Percentiles rank a stretch among this genome's conserved stretches.
Evolutionary conservation across 2,797 vertebrate species (phyloP).

Genomic region (Molossus molossus): DNA sequence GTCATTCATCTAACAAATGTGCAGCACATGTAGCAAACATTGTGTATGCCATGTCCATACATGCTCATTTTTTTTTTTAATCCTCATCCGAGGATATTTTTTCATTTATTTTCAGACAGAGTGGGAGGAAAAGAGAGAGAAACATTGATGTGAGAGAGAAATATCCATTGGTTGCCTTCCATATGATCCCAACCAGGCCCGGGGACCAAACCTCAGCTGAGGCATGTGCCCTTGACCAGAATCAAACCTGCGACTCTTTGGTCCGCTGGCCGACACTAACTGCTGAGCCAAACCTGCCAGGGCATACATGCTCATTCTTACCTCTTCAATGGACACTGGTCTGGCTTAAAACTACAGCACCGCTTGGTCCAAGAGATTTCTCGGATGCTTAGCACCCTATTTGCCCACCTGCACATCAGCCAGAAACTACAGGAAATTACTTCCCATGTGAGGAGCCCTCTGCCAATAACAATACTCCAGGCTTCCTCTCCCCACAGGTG

Average conservation of each 20-base stretch:
- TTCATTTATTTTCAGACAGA: no score
- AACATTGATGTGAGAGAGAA: no score
- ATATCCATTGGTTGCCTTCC: no score
- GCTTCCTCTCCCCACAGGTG: background rate
- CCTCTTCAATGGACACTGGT: no score
- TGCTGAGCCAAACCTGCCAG: no score
- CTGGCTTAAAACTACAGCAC: background rate
- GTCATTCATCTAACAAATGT: background rate
- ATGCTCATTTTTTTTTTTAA: background rate
- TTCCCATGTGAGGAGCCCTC: background rate
- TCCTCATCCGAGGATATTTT: no score
- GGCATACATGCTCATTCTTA: background rate
- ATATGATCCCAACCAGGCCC: no score
- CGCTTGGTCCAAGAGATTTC: background rate
- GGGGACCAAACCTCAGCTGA: no score
- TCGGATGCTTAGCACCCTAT: background rate
- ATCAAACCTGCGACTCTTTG: no score
- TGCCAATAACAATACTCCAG: background rate
- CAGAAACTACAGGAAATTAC: background rate
- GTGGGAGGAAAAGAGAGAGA: no score
- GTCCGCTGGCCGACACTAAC: no score
- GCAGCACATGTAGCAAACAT: background rate
- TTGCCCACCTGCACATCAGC: background rate
- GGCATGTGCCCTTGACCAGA: no score
- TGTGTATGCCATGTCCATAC: fast-evolving